phyloP scores from a whole-genome alignment of 2,113 vertebrate genomes.

The Ceuthmochares aereus region DNA sequence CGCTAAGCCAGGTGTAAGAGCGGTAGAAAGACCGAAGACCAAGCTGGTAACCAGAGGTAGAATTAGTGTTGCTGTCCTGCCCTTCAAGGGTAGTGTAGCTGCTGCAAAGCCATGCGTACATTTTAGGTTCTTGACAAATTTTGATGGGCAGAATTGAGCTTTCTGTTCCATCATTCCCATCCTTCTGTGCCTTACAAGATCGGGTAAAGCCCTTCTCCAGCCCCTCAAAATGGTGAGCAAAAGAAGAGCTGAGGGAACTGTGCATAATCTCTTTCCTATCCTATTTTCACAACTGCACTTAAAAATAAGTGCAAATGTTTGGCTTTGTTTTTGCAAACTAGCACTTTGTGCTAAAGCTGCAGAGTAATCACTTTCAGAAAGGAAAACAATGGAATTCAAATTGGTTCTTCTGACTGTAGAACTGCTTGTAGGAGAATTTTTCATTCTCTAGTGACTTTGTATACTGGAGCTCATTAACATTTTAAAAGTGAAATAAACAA shows the following conservation, averaged over 20 bases:
- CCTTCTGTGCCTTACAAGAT: background rate
- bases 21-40: background rate
- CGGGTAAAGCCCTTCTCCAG: background rate
- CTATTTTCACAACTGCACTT: background rate
- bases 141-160: background rate
- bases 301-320: background rate
- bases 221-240: background rate
- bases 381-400: background rate
- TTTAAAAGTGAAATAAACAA: background rate
- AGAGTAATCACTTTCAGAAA: background rate
- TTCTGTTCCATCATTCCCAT: background rate
- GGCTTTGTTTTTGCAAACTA: background rate
- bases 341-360: conserved; percentile 1
- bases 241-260: background rate
- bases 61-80: background rate
- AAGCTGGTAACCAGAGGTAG: background rate
- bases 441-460: background rate
- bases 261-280: rapidly evolving
- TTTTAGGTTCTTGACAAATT: background rate
- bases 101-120: rapidly evolving
- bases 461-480: background rate
- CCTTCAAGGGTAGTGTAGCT: background rate
- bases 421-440: background rate
- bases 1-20: background rate
- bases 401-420: background rate